Evolutionary conservation across 2,797 vertebrate genomes (phyloP), one percentile per base, ranked within the genome.

Genomic region (Melanotaenia maccullochi): DNA sequence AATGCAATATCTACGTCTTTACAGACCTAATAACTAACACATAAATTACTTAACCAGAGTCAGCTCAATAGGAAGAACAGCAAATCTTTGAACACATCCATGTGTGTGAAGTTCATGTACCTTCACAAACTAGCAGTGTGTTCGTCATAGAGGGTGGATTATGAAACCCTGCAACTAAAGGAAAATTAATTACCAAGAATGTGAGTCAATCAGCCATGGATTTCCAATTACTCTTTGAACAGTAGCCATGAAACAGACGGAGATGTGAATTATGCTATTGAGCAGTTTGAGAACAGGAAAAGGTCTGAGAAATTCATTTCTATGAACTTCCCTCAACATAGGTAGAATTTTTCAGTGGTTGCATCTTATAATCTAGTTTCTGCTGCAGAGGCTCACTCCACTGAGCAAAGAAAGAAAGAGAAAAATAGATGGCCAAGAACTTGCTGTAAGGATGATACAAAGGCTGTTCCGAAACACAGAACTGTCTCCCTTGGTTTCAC

Each of bases 201-300:
- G 79, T 83, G 79, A 90, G 86, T 90, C 88, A 90, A 90, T 94
- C 88, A 91, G 88, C 89, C 89, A 92, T 90, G 85, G 86, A 86
- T 91, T 93, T 92, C 93, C 87, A 89, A 92, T 93, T 93, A 91
- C 82, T 85, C 55, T 52, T 74, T 38, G 14, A 89, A 90, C 70
- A 64, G 69, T 74, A 65, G 60, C 68, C 70, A 86, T 74, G 82
- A 89, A 87, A 73, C 79, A 69, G 77, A 71, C 68, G 86, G 55
- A 75, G 82, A 63, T 86, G 76, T 82, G 77, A 85, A 88, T 88
- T 86, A 84, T 82, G 68, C 76, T 66, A 71, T 20, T 63, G 69
- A 77, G 60, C 75, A 73, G 68, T 62, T 60, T 71, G 69, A 86
- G 86, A 82, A 85, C 76, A 74, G 68, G 51, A 78, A 74, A 67